Conservation (phyloP, 2,113 vertebrate genomes). For the Murina feae region DNA sequence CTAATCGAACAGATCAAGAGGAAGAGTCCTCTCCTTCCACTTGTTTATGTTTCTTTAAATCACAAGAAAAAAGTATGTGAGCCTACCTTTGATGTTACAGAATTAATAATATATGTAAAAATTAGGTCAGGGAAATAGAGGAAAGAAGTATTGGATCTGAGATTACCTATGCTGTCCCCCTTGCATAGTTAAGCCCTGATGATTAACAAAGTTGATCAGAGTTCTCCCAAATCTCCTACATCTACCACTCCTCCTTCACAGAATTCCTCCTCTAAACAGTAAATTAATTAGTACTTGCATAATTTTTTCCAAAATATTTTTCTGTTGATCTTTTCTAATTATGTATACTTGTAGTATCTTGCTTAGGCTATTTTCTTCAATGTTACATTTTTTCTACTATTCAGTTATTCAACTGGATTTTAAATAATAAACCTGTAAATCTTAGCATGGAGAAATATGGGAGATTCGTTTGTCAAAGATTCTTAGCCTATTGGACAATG, state of each 20-base stretch:
- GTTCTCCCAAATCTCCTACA: background rate
- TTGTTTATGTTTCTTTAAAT: background rate
- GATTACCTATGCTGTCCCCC: background rate
- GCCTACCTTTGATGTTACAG: background rate
- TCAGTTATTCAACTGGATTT: background rate
- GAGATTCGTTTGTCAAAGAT: background rate
- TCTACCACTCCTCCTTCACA: background rate
- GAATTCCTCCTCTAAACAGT: background rate
- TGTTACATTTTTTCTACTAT: background rate
- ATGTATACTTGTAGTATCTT: background rate
- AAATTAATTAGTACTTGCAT: background rate
- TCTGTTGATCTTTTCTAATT: slow-evolving; percentile 23
- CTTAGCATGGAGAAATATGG: background rate
- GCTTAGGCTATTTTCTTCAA: slow-evolving; percentile 14
- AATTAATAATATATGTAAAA: background rate
- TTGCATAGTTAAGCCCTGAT: background rate
- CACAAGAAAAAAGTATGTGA: background rate
- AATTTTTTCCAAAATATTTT: slow-evolving; percentile 46
- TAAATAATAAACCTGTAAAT: background rate
- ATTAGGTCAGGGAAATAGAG: background rate
- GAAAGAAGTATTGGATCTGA: background rate
- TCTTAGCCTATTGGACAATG: background rate
- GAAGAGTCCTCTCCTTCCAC: background rate
- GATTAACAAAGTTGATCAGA: background rate
- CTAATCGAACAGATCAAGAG: background rate